Base-by-base conservation (phyloP, 2,888 invertebrate genomes). In the Eustalomyia histrio region DNA sequence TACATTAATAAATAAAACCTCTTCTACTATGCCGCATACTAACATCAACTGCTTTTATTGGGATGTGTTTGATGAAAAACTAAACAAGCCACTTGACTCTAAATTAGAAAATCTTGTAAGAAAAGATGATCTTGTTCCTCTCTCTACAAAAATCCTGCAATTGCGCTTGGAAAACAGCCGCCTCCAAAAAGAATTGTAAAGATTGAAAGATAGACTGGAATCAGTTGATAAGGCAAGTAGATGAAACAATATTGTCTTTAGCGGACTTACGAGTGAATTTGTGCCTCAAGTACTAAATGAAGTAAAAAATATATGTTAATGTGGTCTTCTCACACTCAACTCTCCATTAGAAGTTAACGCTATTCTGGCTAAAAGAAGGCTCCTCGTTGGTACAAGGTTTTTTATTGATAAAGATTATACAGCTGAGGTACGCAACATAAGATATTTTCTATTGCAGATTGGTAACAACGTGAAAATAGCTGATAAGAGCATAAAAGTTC, bases 391-490 rank as follows among this genome's bases (percentile, higher is more conserved):
- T n/a, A n/a, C n/a, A n/a, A n/a, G n/a, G n/a, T n/a, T n/a, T n/a
- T n/a, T n/a, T n/a, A n/a, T n/a, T n/a, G 53, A 53, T 53, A 53
- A 53, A 18, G 53, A 53, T 14, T 53, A 53, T 21, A 21, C 53
- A 53, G 53, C 53, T 18, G 53, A 53, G 18, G 21, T 53, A 53
- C 53, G 53, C 18, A 53, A 53, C 53, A 53, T 21, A 53, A 53
- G 53, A 53, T 53, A 53, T 53, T 18, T 0, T 16, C 21, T 53
- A 53, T 21, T 17, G 21, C 53, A 53, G 53, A 53, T 53, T 53
- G 53, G 18, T 14, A 53, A 53, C 14, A 53, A 53, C 9, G 18
- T 21, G 10, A 53, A 53, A 53, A 21, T 21, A 1, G 21, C 21
- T 21, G 21, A 53, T 21, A 53, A 53, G 21, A 17, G 14, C 21